Evolutionary conservation across 92 coral and sea anemone species (phyloP).

Genomic region (Pocillopora grandis): DNA sequence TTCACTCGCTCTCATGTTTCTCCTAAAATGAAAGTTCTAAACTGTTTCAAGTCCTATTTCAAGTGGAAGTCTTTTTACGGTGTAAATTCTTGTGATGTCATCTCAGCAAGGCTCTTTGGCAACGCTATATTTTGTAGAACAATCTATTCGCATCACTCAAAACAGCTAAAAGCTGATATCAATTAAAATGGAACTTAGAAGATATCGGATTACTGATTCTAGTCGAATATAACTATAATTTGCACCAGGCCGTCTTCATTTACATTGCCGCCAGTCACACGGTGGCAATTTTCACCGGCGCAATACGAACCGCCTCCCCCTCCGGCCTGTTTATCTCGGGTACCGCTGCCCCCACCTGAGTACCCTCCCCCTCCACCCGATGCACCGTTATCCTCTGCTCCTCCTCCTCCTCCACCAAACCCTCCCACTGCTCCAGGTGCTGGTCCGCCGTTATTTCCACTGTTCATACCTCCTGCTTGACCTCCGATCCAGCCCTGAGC

Average conservation of each 20-base stretch:
- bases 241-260: constrained; percentile 54
- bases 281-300: constrained; percentile 44
- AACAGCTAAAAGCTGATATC: too few species aligned
- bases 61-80: too few species aligned
- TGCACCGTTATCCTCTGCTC: constrained; percentile 71
- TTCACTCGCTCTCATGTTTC: too few species aligned
- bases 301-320: constrained; percentile 79
- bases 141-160: too few species aligned
- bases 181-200: neutral
- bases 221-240: constrained; percentile 15
- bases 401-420: constrained; percentile 81
- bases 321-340: constrained; percentile 53
- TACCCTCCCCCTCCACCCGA: constrained; percentile 81
- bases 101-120: too few species aligned
- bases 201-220: constrained; percentile 5
- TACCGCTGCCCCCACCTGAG: constrained; percentile 83
- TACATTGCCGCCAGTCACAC: constrained; percentile 56
- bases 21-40: too few species aligned
- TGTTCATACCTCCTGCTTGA: constrained; percentile 68
- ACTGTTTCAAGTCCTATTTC: too few species aligned
- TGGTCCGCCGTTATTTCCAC: constrained; percentile 76
- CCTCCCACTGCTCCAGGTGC: constrained; percentile 84
- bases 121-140: too few species aligned
- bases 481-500: constrained; percentile 74
- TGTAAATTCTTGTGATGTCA: too few species aligned